Evolutionary conservation across 2,113 vertebrate species (phyloP), one percentile per base, ranked within the genome.

Genomic region (Xenopus borealis): DNA sequence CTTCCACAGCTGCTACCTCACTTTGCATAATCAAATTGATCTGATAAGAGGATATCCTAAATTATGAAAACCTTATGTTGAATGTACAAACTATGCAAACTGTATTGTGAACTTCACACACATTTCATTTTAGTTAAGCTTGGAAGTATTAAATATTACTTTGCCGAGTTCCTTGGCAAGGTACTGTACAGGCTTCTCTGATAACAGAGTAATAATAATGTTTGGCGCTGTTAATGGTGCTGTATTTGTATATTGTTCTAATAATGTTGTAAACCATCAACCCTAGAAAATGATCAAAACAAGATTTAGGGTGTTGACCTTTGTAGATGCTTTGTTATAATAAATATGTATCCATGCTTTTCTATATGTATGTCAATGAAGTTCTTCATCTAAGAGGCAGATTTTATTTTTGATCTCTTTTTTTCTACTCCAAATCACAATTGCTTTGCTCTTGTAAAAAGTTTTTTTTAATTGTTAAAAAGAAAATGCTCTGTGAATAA

Each of bases 81-180:
- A 91, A 90, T 90, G 88, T 88, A 88, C 80, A 83, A 92, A 90
- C 92, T 93, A 93, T 93, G 92, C 92, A 93, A 92, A 86, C 78
- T 80, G 81, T 27, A 50, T 50, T 61, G 17, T 55, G 53, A 55
- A 55, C 17, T 55, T 55, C 53, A 55, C 16, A n/a, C 17, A 16
- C 53, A 55, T 55, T 55, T 55, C 14, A 8, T 66, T n/a, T 82
- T 79, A 79, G 65, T 80, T 84, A 79, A 74, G 45, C 75, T 75
- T 83, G 78, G 66, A 86, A 86, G 81, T 86, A 78, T 84, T 87
- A 80, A 71, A 85, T 79, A 72, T 85, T 68, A 88, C 78, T 86
- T 88, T 88, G 87, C 85, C 82, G 86, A 84, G 80, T 80, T 27
- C 81, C 82, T 73, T 79, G 87, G 89, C 87, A 86, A 86, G 85